Base-by-base conservation (phyloP, 2,888 invertebrate genomes). In the Empis livida region DNA sequence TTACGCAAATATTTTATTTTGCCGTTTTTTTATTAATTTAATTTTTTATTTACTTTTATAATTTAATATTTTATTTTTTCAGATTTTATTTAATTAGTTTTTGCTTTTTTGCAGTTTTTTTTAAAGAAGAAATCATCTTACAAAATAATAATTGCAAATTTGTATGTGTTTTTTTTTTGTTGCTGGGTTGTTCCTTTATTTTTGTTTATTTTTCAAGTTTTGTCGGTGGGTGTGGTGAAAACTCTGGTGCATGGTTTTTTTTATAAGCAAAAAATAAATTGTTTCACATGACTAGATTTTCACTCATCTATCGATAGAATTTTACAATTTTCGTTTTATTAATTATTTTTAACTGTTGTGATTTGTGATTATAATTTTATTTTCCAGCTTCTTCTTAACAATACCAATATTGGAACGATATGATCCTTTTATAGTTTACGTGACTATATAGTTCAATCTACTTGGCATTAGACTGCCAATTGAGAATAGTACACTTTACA, bases 231-330 rank as follows among this genome's bases (percentile, higher is more conserved):
- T 77, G 73, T 65, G 74, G 76, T 75, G 73, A 63, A 69, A 49
- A 67, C 56, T 75, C 72, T 75, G 70, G 74, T 72, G 56, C 74
- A 73, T 76, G 76, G 72, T 58, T 53, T 44, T 47, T 49, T 53
- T 38, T 27, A 35, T 35, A n/a, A 35, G n/a, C 13, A 13, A n/a
- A n/a, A 41, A 20, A 41, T n/a, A 41, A 13, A 5, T 35, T 41
- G 14, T 14, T 57, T 59, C 35, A 67, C 76, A 75, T 77, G 77
- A 77, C 77, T 77, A 77, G 77, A 77, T 77, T 75, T 75, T 76
- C 76, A 77, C 77, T 77, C 76, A 75, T 77, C 76, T 74, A 73
- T 69, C 61, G 72, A 64, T 70, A 56, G 53, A 56, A 58, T 56
- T 27, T n/a, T n/a, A n/a, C n/a, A n/a, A n/a, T n/a, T n/a, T n/a